Base-by-base conservation (phyloP, 1,140 invertebrate genomes). In the Ericerus pela region DNA sequence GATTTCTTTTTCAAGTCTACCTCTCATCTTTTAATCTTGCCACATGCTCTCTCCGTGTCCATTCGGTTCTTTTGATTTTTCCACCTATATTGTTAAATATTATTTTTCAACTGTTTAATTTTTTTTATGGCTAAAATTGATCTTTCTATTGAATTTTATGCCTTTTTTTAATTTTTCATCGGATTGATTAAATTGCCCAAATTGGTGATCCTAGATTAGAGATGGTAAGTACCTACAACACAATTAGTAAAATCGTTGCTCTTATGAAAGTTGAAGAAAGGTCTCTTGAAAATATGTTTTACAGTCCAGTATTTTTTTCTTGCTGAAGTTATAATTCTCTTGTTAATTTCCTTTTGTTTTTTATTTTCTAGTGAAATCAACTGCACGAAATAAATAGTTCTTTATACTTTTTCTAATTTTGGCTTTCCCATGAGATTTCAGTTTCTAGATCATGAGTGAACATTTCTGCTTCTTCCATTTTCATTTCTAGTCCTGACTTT, bases 11-110 rank as follows among this genome's bases (percentile, higher is more conserved):
- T 16, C 51, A 53, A 11, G 43, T 53, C 51, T 43, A 58, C 38
- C 55, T 47, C 1, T 54, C 26, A 27, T 54, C 52, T 2, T 55
- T 27, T 27, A 52, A 36, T 24, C 56, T 54, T 0, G 22, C 24
- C 2, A 58, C 53, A 51, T 60, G 56, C 1, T 56, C 59, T 26
- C 56, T 56, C 59, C 59, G 58, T 11, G 54, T 55, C 59, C 59
- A 60, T 43, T 60, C 58, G 16, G 22, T n/a, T 12, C 18, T 18
- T 14, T 26, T 31, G 2, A 52, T 22, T 28, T 38, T 51, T 26
- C 24, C n/a, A 26, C 29, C 28, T 58, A 2, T 24, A 27, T 18
- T 30, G 51, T 2, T 57, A 22, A 11, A 20, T 18, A 29, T 27
- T 27, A 18, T 51, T 60, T 28, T 14, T 53, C 1, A 47, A 43